Base-by-base conservation (phyloP, 2,888 invertebrate genomes). In the Hirtodrosophila histrioides region DNA sequence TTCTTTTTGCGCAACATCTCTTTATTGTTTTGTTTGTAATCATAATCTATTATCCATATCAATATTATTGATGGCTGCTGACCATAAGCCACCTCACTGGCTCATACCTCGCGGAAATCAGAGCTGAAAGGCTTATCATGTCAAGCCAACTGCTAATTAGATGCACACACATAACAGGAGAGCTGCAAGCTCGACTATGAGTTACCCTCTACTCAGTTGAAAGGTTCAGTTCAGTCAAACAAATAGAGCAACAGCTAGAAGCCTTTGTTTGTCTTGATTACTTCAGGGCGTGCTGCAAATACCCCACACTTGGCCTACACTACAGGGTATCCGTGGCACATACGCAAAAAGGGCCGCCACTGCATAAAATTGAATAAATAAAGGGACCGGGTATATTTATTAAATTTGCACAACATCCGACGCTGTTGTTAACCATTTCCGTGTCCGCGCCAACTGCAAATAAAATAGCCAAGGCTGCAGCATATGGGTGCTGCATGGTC, bases 361-460 rank as follows among this genome's bases (percentile, higher is more conserved):
- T 64, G 75, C 55, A 71, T 60, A 48, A 75, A 75, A 75, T 68
- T 72, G 63, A 72, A 75, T 75, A 72, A 69, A 75, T 69, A 75
- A 61, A 75, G 62, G 58, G 68, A 27, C 53, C 78, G 85, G 72
- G 66, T 75, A 73, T 73, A 78, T 82, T 82, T 86, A 82, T 82
- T 86, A 82, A 82, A 82, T 82, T 83, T 82, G 66, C 86, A 83
- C 86, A 86, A 82, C 82, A 83, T 82, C 82, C 82, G 82, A 61
- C 69, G 78, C 72, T 66, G 68, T 83, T 86, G 82, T 86, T 82
- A 83, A 83, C 82, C 86, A 82, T 82, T 77, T 85, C 83, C 82
- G 77, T 75, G 72, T 56, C 51, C 39, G 36, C 62, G 54, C 60
- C 58, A 64, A 71, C 63, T 49, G 40, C 60, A 53, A 62, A 75